Evolutionary conservation across 1,140 invertebrate species (phyloP).

Genomic region (Hestina assimilis): DNA sequence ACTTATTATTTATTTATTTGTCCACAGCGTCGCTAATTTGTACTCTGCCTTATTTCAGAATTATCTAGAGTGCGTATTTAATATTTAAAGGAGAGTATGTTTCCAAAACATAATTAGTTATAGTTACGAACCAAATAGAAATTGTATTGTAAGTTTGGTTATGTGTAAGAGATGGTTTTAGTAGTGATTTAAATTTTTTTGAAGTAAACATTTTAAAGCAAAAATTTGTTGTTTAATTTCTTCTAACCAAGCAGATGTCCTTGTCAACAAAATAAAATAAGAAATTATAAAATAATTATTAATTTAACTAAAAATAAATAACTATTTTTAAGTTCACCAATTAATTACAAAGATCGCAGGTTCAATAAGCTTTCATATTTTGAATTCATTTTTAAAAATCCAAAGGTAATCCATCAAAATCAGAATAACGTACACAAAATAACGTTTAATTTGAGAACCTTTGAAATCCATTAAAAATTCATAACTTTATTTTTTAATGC

Average conservation of each 20-base stretch:
- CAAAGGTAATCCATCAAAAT: too few species aligned
- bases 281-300: too few species aligned
- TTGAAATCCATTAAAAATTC: too few species aligned
- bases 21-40: neutral
- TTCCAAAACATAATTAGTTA: slow-evolving; percentile 61
- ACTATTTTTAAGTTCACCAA: too few species aligned
- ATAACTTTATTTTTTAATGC: too few species aligned
- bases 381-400: too few species aligned
- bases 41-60: slow-evolving; percentile 1
- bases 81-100: slow-evolving; percentile 46
- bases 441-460: too few species aligned
- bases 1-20: neutral
- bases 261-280: too few species aligned
- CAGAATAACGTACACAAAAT: too few species aligned
- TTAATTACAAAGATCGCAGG: too few species aligned
- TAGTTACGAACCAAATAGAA: slow-evolving; percentile 52
- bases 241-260: neutral
- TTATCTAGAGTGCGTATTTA: slow-evolving; percentile 45
- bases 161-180: slow-evolving; percentile 46
- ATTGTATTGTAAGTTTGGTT: slow-evolving; percentile 46
- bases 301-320: too few species aligned
- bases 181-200: slow-evolving; percentile 69
- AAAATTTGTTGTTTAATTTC: slow-evolving; percentile 22
- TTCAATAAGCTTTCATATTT: too few species aligned
- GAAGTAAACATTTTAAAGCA: slow-evolving; percentile 55